Conservation (phyloP, 2,113 vertebrate genomes). For the Tautogolabrus adspersus region DNA sequence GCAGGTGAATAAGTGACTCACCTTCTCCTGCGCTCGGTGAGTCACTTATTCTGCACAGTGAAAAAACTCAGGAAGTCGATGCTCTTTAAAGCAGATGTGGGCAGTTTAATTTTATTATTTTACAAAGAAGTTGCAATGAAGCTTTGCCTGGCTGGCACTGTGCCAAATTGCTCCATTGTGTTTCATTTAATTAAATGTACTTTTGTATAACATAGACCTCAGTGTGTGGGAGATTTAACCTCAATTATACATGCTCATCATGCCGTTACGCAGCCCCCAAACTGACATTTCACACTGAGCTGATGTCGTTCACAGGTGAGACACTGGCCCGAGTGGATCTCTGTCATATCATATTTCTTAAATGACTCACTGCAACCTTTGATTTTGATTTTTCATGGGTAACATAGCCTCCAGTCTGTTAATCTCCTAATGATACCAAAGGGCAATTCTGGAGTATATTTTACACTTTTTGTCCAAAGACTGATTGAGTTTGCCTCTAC, state of each 20-base stretch:
- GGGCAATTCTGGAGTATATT: constrained; percentile 38
- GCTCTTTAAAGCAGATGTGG: constrained; percentile 37
- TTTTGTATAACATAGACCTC: constrained; percentile 39
- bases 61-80: constrained; percentile 22
- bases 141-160: constrained; percentile 31
- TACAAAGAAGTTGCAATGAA: constrained; percentile 22
- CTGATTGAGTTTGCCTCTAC: constrained; percentile 55
- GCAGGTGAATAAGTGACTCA: constrained; percentile 21
- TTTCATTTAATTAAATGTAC: constrained; percentile 45
- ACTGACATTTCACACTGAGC: constrained; percentile 35
- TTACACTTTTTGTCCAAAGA: constrained; percentile 37
- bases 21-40: constrained; percentile 24
- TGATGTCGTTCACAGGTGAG: constrained; percentile 44
- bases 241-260: constrained; percentile 22
- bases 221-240: constrained; percentile 38
- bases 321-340: constrained; percentile 18
- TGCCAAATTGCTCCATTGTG: constrained; percentile 36
- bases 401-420: constrained; percentile 51
- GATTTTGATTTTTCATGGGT: constrained; percentile 23
- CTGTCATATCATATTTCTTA: constrained; percentile 45
- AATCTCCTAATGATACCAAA: constrained; percentile 35
- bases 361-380: constrained; percentile 45
- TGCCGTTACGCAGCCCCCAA: background rate
- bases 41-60: constrained; percentile 35
- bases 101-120: constrained; percentile 23